Percentiles rank a stretch among this genome's conserved stretches.
Conservation (phyloP, 2,888 invertebrate species). For the Pachymerium ferrugineum region DNA sequence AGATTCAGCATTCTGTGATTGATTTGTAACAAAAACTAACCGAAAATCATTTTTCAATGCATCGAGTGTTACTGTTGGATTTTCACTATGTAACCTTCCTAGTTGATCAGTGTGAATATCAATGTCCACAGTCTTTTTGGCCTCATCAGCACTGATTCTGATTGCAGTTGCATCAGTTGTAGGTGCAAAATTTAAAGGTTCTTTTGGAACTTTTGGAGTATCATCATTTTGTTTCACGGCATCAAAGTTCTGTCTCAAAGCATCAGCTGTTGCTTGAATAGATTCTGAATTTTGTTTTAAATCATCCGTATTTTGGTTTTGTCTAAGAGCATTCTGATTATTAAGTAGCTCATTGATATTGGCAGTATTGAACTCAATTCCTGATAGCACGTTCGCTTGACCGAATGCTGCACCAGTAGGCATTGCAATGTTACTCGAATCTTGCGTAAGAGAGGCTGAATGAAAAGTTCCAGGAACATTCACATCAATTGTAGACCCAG, state of each 20-base stretch:
- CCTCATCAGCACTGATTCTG: background rate
- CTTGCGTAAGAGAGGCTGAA: background rate
- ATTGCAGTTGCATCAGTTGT: background rate
- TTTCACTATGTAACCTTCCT: background rate
- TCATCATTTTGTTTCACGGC: too few relatives aligned
- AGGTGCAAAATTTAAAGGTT: background rate
- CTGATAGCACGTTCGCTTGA: background rate
- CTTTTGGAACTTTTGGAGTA: background rate
- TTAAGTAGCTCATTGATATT: background rate
- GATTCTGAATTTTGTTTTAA: background rate
- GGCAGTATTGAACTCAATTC: background rate
- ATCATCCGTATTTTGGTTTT: background rate
- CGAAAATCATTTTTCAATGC: background rate
- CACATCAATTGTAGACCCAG: background rate
- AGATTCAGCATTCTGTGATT: background rate
- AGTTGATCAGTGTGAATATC: background rate
- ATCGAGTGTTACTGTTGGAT: background rate
- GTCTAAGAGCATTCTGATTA: background rate
- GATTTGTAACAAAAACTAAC: constrained; percentile 18
- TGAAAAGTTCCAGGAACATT: background rate
- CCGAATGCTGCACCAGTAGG: background rate
- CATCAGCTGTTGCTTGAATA: background rate
- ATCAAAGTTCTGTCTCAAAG: background rate
- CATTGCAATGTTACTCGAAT: background rate
- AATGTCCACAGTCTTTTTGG: background rate